Base-by-base conservation (phyloP, 1,140 invertebrate species). In the Reticulitermes speratus region DNA sequence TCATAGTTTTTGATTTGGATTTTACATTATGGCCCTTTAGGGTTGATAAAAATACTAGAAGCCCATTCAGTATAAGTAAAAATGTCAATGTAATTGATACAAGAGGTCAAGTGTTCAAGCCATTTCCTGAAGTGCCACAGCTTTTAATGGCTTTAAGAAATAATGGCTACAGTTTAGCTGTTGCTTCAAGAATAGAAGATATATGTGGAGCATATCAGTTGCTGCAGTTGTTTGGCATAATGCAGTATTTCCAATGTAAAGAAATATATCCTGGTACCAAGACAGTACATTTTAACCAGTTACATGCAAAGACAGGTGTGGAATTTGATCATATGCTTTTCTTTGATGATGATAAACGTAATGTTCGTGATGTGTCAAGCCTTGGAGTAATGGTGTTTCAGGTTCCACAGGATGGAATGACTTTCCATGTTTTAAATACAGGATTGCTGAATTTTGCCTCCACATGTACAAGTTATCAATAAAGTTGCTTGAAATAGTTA, bases 281-380 rank as follows among this genome's bases (percentile, higher is more conserved):
- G 87, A 86, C 55, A 44, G 44, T 85, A 16, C 87, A 89, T 87
- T 87, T 88, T 84, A 44, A 84, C 19, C 52, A 86, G 82, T 87
- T 87, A 21, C 87, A 44, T 44, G 86, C 88, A 82, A 86, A 89
- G 30, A 91, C 90, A 86, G 91, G 90, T 44, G 65, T 91, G n/a
- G 85, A 88, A 1, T 92, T 89, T 88, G 88, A 88, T n/a, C 90
- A 92, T 7, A 93, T 93, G 93, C 83, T 91, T 9, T 91, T 91
- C 85, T 91, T 91, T 87, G 90, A 91, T 87, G 91, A 91, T 87
- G 91, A 91, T 86, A 82, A 87, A 65, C 85, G 90, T 82, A 91
- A 91, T 87, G 89, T 90, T 59, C 32, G 45, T 16, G 90, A 91
- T 86, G 84, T 91, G 9, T 87, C 87, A 30, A 85, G 84, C 45